Percentiles rank a stretch among this genome's conserved stretches.
Evolutionary conservation across 2,113 vertebrate genomes (phyloP).

Genomic region (Ahaetulla prasina): DNA sequence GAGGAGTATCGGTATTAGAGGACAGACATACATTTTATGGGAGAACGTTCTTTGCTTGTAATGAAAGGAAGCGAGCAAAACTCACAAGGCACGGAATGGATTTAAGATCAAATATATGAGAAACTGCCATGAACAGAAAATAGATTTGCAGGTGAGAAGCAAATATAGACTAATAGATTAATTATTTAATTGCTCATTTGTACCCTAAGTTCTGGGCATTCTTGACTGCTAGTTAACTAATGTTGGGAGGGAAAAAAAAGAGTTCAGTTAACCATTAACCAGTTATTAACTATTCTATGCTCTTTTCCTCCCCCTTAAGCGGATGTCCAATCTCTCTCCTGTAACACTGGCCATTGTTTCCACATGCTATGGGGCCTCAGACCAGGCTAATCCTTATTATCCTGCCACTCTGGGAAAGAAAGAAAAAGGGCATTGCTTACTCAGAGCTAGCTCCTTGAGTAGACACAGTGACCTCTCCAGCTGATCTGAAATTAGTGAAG

Average conservation of each 20-base stretch:
- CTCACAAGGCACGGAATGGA: not conserved
- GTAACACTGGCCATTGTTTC: not conserved
- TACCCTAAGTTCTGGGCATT: not conserved
- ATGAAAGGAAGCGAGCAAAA: not conserved
- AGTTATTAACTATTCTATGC: not conserved
- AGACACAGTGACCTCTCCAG: not conserved
- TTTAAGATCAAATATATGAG: not conserved
- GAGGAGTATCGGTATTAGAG: not conserved
- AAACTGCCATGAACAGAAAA: not conserved
- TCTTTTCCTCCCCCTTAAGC: not conserved
- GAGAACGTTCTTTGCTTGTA: not conserved
- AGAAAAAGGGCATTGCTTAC: not conserved
- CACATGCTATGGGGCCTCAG: not conserved
- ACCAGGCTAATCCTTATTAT: not conserved
- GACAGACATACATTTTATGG: not conserved
- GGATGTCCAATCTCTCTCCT: not conserved
- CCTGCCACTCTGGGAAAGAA: not conserved
- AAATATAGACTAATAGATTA: not conserved
- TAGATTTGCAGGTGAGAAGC: not conserved
- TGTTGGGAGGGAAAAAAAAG: not conserved
- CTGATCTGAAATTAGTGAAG: too few species aligned
- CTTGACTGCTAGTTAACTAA: not conserved
- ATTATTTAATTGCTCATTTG: not conserved
- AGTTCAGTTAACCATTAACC: constrained; percentile 7
- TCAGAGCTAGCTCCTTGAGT: not conserved